phyloP scores from a whole-genome alignment of 2,888 invertebrate species.

The Xestia ashworthii region DNA sequence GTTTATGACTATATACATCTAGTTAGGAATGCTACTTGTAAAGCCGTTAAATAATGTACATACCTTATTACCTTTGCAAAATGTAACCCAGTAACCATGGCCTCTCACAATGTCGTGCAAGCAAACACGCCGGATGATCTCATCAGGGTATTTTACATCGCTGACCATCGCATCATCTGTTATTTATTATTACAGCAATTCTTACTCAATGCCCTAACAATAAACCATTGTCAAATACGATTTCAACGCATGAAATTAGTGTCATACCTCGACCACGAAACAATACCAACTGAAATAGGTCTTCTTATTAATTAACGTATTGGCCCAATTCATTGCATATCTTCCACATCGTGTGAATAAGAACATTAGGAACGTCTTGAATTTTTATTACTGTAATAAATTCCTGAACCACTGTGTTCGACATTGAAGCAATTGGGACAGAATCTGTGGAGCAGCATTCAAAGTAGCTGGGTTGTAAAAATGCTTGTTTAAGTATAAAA shows the following conservation, averaged over 20 bases:
- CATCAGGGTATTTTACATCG: constrained; percentile 73
- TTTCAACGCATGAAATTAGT: constrained; percentile 59
- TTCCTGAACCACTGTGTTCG: constrained; percentile 44
- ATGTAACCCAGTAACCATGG: constrained; percentile 72
- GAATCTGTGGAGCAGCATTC: constrained; percentile 34
- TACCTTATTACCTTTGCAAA: constrained; percentile 76
- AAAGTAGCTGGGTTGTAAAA: constrained; percentile 45
- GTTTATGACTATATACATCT: constrained; percentile 39
- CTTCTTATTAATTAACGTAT: constrained; percentile 56
- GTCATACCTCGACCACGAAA: constrained; percentile 55
- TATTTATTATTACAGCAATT: constrained; percentile 65
- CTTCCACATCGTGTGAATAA: constrained; percentile 53
- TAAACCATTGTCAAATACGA: constrained; percentile 60
- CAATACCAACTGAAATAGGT: constrained; percentile 56
- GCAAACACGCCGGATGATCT: constrained; percentile 77
- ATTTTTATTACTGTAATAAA: constrained; percentile 52
- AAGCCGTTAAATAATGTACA: constrained; percentile 59
- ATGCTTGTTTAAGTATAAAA: constrained; percentile 63
- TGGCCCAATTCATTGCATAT: constrained; percentile 61
- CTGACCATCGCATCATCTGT: constrained; percentile 73
- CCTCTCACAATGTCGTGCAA: constrained; percentile 67
- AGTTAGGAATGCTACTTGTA: constrained; percentile 49
- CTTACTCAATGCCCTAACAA: constrained; percentile 57
- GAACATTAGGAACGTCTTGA: constrained; percentile 45
- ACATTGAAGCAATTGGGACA: constrained; percentile 55